A percentile compares a stretch with the other conserved stretches of the same genome.
phyloP scores from a whole-genome alignment of 2,113 vertebrate species.

The Muntiacus muntjak region DNA sequence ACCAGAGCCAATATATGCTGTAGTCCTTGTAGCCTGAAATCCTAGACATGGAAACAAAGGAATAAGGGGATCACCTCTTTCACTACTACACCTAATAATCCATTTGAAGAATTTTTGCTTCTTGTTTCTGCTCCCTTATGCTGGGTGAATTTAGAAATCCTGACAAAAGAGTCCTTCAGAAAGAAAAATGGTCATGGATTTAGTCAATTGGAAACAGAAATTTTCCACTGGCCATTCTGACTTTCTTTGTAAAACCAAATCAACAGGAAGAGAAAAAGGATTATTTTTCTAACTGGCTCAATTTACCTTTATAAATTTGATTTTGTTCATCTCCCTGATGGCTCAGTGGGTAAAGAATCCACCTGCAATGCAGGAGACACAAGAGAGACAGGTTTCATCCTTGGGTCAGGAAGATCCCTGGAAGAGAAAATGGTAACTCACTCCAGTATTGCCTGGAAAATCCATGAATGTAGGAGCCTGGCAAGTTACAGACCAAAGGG shows the following conservation, averaged over 20 bases:
- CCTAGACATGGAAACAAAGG: background rate
- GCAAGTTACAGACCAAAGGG: background rate
- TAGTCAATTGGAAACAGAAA: background rate
- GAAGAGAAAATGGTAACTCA: background rate
- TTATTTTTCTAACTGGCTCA: background rate
- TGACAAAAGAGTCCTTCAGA: background rate
- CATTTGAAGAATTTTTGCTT: background rate
- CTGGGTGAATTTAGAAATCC: background rate
- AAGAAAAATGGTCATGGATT: background rate
- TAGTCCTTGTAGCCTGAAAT: background rate
- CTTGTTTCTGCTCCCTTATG: background rate
- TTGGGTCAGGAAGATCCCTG: background rate
- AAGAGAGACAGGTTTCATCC: background rate
- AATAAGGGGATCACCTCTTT: rapidly evolving
- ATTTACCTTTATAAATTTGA: background rate
- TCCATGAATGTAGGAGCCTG: background rate
- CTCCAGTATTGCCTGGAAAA: background rate
- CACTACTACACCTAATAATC: background rate
- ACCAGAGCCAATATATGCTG: background rate
- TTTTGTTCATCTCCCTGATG: background rate
- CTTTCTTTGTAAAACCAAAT: background rate
- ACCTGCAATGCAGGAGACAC: background rate
- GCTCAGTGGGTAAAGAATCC: background rate
- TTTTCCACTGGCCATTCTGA: background rate
- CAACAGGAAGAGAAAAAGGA: background rate